Base-by-base conservation (phyloP, 1,140 invertebrate genomes). In the Nephotettix cincticeps region DNA sequence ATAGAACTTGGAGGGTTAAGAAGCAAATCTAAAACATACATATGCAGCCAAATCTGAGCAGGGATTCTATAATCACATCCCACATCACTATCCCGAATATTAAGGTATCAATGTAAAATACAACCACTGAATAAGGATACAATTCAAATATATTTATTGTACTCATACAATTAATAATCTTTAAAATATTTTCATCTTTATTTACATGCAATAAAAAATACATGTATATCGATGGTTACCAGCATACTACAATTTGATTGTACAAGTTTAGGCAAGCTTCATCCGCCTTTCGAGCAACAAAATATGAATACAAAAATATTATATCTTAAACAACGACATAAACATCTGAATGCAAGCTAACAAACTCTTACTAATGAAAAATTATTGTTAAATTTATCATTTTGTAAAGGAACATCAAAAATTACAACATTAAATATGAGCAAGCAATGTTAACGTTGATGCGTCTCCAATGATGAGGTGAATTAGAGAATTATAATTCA, bases 291-390 rank as follows among this genome's bases (percentile, higher is more conserved):
- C 4, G 14, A n/a, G 6, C 3, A 51, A 51, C 47, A 6, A 21
- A 51, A 51, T 51, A 51, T 51, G 3, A 51, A 51, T 51, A 51
- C 47, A 51, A 51, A 51, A 51, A 51, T 51, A 51, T 51, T 4
- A 9, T 21, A 21, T 4, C 19, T 51, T 51, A 21, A 51, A 51
- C 47, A 51, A 17, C 47, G 6, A 51, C 47, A 51, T 19, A 19
- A 9, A 51, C 4, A 19, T 51, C 21, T 21, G 21, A 17, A 21
- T 51, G 14, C 47, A 51, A 51, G 21, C 47, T 51, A 51, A 51
- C 47, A 36, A 36, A 19, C 47, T 51, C 14, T 21, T 9, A 51
- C 47, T 51, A 21, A 51, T 51, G 19, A 51, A 4, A 51, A 51
- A 51, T n/a, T 51, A 51, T 51, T 51, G 47, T 51, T 51, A 40